These are phyloP conservation scores for Brachionichthys hirsutus DNA, from an alignment of 2,113 vertebrate genomes.

Conservation along the genomic window DNA sequence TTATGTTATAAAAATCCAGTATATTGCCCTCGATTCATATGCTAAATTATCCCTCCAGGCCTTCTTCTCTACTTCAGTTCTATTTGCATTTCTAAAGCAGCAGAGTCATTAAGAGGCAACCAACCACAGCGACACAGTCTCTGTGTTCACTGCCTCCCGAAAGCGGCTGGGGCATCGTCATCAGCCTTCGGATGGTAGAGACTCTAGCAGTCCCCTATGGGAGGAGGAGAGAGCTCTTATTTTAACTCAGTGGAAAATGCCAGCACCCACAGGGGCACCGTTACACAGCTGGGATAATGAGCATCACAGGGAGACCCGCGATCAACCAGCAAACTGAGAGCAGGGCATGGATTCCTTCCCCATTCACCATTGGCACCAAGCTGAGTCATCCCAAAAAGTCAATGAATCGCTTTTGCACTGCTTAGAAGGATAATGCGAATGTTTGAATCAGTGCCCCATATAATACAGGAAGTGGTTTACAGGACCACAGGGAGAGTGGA, in stretches of 20 bases:
- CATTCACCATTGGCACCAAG: conserved; percentile 34
- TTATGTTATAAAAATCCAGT: conserved; percentile 38
- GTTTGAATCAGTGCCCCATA: conserved; percentile 59
- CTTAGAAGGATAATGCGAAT: conserved; percentile 50
- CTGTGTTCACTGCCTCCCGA: conserved; percentile 50
- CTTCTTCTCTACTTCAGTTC: conserved; percentile 56
- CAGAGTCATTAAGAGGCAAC: conserved; percentile 70
- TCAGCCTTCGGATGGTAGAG: conserved; percentile 56
- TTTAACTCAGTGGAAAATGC: conserved; percentile 70
- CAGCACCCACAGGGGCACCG: conserved; percentile 57
- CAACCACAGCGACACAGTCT: conserved; percentile 58
- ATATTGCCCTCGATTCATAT: conserved; percentile 48
- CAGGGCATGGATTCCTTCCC: conserved; percentile 40
- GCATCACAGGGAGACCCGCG: conserved; percentile 48
- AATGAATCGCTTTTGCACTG: conserved; percentile 47
- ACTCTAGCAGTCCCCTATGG: conserved; percentile 59
- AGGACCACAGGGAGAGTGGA: conserved; percentile 54
- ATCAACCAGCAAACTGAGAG: conserved; percentile 53
- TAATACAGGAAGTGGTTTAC: conserved; percentile 58
- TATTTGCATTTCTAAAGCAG: conserved; percentile 71
- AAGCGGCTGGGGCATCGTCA: conserved; percentile 58
- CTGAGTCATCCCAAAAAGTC: conserved; percentile 53
- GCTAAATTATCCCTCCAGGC: conserved; percentile 57
- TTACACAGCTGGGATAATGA: conserved; percentile 66
- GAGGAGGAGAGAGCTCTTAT: conserved; percentile 60